Conservation (phyloP, 2,888 invertebrate species). For the Ommatoiulus sabulosus region DNA sequence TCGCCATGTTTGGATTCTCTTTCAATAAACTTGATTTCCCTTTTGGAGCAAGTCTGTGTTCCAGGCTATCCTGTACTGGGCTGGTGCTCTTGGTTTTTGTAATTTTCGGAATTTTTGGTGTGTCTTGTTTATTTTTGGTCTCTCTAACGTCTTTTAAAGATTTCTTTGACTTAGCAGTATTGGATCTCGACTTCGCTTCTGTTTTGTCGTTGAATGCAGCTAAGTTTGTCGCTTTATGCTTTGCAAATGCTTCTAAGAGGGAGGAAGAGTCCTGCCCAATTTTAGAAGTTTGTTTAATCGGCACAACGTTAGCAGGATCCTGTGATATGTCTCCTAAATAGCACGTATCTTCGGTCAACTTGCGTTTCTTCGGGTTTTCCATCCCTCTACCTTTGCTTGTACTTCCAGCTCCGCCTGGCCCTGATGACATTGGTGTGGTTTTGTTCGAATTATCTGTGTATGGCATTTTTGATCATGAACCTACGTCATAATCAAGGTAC, state of each 20-base stretch:
- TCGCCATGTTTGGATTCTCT: not conserved
- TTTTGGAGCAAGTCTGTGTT: not conserved
- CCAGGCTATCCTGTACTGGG: not conserved
- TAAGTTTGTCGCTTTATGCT: not conserved
- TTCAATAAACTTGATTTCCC: not conserved
- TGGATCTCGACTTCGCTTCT: not conserved
- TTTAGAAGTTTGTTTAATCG: not conserved
- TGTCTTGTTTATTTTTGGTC: not conserved
- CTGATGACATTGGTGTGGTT: slow-evolving; percentile 1
- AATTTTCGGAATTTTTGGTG: not conserved
- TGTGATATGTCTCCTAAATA: slow-evolving; percentile 34
- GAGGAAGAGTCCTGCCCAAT: not conserved
- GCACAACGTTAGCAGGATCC: not conserved
- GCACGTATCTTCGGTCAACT: not conserved
- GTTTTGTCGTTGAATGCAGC: not conserved
- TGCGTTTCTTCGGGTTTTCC: slow-evolving; percentile 20
- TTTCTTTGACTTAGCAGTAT: not conserved
- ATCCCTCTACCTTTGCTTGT: not conserved
- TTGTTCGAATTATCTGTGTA: slow-evolving; percentile 2
- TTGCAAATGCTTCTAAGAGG: not conserved
- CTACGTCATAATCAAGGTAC: not conserved
- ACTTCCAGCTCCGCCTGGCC: not conserved
- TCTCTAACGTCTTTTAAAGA: not conserved
- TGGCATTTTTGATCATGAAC: not conserved
- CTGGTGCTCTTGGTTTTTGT: not conserved